phyloP scores from a whole-genome alignment of 2,888 invertebrate species.

The Chromoteleia sp. region DNA sequence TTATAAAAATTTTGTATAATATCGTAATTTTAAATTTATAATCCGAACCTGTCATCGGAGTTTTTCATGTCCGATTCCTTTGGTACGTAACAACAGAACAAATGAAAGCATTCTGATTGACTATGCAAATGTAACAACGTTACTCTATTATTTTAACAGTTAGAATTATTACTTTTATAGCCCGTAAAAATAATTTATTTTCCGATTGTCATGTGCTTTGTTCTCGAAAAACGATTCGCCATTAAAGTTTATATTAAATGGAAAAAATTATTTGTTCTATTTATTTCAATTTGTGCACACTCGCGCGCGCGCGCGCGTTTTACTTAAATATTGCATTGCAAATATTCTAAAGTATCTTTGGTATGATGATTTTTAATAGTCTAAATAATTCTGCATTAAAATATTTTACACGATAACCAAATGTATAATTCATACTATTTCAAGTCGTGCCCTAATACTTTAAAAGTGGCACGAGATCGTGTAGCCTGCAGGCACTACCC shows the following conservation, averaged over 20 bases:
- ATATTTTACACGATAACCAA: conserved; percentile 6
- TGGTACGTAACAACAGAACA: not conserved
- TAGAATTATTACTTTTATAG: conserved; percentile 56
- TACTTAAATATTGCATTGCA: not conserved
- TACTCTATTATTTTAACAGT: conserved; percentile 59
- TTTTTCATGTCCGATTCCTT: conserved; percentile 36
- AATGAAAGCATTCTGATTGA: conserved; percentile 46
- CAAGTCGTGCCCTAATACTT: conserved; percentile 13
- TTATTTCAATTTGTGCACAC: no score
- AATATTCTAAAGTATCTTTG: not conserved
- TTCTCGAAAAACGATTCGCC: not conserved
- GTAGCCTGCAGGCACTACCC: conserved; percentile 37
- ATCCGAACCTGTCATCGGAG: conserved; percentile 9
- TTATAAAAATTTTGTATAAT: no score
- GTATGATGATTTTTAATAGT: not conserved
- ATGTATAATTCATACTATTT: conserved; percentile 12
- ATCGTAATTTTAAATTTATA: not conserved
- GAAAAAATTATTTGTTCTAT: no score
- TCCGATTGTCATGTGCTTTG: conserved; percentile 14
- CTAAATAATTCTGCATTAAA: conserved; percentile 10
- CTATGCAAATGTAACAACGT: conserved; percentile 61
- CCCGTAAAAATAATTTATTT: conserved; percentile 13
- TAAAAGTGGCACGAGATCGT: conserved; percentile 18
- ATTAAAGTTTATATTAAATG: no score
- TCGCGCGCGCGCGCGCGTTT: no score